Evolutionary conservation across 2,797 vertebrate species (phyloP).

Genomic region (Chrosomus eos): DNA sequence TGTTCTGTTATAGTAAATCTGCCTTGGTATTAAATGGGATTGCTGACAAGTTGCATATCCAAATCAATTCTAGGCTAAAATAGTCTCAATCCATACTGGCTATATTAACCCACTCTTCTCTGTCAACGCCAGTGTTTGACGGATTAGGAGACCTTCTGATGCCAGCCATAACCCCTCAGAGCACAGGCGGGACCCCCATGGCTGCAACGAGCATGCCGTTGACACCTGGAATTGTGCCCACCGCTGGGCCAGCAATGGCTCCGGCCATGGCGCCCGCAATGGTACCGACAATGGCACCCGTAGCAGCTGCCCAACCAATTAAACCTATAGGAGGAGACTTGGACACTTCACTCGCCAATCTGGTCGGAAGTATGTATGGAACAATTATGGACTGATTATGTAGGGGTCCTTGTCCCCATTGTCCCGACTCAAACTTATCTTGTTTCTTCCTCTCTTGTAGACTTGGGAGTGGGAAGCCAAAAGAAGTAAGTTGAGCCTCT

Average conservation of each 20-base stretch:
- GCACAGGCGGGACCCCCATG: conserved; percentile 81
- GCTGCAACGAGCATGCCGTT: conserved; percentile 71
- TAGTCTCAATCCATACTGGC: conserved; percentile 58
- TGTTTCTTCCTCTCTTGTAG: conserved; percentile 74
- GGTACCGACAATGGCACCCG: not conserved
- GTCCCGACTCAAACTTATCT: not conserved
- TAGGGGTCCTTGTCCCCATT: not conserved
- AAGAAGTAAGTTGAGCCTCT: conserved; percentile 90
- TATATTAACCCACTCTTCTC: conserved; percentile 52
- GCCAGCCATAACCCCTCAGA: conserved; percentile 91
- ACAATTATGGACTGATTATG: not conserved
- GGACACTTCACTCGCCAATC: conserved; percentile 93
- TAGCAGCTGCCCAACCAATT: conserved; percentile 72
- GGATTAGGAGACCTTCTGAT: conserved; percentile 97
- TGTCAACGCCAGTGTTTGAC: conserved; percentile 85
- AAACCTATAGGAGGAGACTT: conserved; percentile 93
- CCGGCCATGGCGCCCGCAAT: not conserved
- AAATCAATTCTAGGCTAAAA: not conserved
- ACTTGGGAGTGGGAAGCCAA: conserved; percentile 91
- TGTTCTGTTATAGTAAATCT: not conserved
- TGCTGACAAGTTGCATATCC: not conserved
- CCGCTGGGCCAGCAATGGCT: conserved; percentile 43
- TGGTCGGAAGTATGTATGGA: conserved; percentile 92
- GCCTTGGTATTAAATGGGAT: not conserved
- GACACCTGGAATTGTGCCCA: conserved; percentile 59